Conservation (phyloP, 2,888 invertebrate genomes). For the Bedellia somnulentella region DNA sequence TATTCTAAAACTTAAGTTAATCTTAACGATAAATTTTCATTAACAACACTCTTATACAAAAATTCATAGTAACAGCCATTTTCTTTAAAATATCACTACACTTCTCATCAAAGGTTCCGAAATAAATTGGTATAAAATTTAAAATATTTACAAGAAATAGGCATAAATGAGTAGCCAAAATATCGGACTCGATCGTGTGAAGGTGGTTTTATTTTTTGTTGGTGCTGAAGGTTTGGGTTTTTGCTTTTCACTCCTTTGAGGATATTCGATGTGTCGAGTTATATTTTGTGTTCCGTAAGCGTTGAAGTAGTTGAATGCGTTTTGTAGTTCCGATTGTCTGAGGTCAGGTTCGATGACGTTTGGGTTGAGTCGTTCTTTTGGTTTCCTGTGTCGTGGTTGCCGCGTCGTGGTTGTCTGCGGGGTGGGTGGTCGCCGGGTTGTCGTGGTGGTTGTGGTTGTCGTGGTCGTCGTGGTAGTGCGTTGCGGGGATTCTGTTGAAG, state of each 20-base stretch:
- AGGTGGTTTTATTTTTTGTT: slow-evolving; percentile 30
- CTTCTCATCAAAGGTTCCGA: not conserved
- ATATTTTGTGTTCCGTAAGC: slow-evolving; percentile 23
- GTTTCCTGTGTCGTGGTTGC: slow-evolving; percentile 39
- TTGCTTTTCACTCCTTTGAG: slow-evolving; percentile 40
- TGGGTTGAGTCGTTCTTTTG: slow-evolving; percentile 32
- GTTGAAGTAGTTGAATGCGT: slow-evolving; percentile 32
- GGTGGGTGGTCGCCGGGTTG: slow-evolving; percentile 27
- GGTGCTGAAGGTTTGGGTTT: slow-evolving; percentile 48
- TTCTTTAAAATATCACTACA: slow-evolving; percentile 30
- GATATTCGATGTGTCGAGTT: slow-evolving; percentile 36
- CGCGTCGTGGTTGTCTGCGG: slow-evolving; percentile 29
- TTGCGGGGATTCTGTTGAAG: slow-evolving; percentile 46
- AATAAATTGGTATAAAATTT: not conserved
- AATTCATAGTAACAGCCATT: slow-evolving; percentile 48
- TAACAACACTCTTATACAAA: slow-evolving; percentile 17
- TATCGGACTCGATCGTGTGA: no score
- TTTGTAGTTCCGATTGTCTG: slow-evolving; percentile 34
- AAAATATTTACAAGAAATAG: not conserved
- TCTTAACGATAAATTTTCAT: slow-evolving; percentile 10
- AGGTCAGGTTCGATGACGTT: slow-evolving; percentile 38
- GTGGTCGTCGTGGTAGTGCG: slow-evolving; percentile 34
- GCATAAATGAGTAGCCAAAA: no score
- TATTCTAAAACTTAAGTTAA: not conserved
- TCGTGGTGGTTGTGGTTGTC: slow-evolving; percentile 44